These are phyloP conservation scores for Alviniconcha marisindica DNA, from an alignment of 1,140 invertebrate species.

Conservation along the genomic window DNA sequence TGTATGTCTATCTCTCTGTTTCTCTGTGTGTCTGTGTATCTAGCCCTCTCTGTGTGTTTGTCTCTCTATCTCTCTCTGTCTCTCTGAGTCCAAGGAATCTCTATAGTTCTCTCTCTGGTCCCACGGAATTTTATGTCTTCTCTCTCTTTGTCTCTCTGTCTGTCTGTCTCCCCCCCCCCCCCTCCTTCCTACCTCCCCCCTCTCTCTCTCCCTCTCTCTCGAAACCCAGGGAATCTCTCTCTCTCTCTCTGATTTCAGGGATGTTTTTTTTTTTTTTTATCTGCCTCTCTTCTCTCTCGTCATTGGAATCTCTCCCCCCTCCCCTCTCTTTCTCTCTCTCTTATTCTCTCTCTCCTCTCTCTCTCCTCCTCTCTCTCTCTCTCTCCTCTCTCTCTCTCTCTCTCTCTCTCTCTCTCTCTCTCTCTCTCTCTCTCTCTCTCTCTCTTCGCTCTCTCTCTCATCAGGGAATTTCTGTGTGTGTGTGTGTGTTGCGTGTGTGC, in stretches of 20 bases:
- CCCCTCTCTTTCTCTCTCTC: not conserved
- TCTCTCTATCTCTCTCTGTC: not conserved
- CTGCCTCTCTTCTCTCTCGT: slow-evolving; percentile 1
- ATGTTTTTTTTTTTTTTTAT: not conserved
- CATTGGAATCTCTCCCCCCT: too few relatives aligned
- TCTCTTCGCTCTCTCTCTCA: slow-evolving; percentile 3
- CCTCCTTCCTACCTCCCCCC: not conserved
- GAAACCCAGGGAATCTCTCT: too few relatives aligned
- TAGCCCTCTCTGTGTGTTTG: not conserved
- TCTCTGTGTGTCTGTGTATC: too few relatives aligned
- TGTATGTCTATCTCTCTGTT: not conserved
- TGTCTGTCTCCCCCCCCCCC: not conserved
- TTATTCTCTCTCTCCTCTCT: not conserved
- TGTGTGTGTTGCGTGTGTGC: too few relatives aligned
- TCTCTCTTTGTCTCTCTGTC: not conserved
- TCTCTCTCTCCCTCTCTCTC: not conserved
- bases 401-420: not conserved
- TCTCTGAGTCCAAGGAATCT: not conserved
- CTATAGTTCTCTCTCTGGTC: not conserved
- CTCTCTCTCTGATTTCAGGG: not conserved
- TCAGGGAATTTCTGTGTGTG: too few relatives aligned
- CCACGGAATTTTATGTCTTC: too few relatives aligned
- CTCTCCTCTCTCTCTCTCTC: not conserved
- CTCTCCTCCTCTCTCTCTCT: not conserved
- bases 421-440: slow-evolving; percentile 4